Evolutionary conservation across 2,113 vertebrate species (phyloP), one percentile per base, ranked within the genome.

Genomic region (Pluvianellus socialis): DNA sequence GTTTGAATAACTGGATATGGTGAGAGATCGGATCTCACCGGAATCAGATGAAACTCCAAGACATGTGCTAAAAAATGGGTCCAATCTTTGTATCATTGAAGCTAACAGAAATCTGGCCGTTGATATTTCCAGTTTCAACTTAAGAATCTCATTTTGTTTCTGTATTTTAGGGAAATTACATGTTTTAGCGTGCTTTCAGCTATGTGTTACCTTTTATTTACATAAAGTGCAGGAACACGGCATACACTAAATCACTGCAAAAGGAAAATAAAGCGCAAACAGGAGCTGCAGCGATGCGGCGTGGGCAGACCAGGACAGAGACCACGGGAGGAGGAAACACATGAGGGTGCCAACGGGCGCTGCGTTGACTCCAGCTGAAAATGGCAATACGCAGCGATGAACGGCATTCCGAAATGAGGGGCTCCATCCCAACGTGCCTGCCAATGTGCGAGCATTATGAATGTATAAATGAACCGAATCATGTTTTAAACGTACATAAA

Each of bases 221-320:
- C 32, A 32, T 8, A 24, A n/a, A 38, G 50, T 12, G 62, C 63
- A 27, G 4, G 38, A 63, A 24, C 33, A 24, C 2, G 24, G 15
- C 40, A 61, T 2, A 33, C 58, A 21, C 23, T 52, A 70, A 80
- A 53, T 52, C 63, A 27, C 44, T 24, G 58, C 52, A 33, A 35
- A 61, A 55, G 32, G 58, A 70, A 20, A 38, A 16, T 4, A 22
- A 49, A 38, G 50, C 8, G 1, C 19, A 11, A 35, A 53, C 3
- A 27, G 49, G 38, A 6, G 63, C 45, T 24, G n/a, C 14, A 14
- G 26, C 0, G 2, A 2, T 9, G 15, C 1, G 2, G 61, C 4
- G 4, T 22, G 71, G 24, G 40, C 62, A 58, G 59, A 14, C 16
- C 53, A 20, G 76, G 58, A 12, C 53, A 71, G 62, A 59, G 50